Base-by-base conservation (phyloP, 1,140 invertebrate species). In the Bradynema listronoti region DNA sequence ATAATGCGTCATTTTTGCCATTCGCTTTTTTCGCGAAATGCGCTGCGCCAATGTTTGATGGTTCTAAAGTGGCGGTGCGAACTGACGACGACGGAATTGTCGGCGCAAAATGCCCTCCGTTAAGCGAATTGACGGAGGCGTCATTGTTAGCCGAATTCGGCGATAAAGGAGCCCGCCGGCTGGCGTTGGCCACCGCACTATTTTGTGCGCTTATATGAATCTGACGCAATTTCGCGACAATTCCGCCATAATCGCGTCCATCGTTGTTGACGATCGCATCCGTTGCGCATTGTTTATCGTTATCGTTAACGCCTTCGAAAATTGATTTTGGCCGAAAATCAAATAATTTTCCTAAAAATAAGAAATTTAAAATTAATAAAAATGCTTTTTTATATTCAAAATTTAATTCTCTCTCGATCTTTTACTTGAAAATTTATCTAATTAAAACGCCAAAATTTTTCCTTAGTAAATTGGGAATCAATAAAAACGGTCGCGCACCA, bases 201-300 rank as follows among this genome's bases (percentile, higher is more conserved):
- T 11, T 46, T 0, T 11, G 14, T 29, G 14, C 1, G 14, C n/a
- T 46, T 46, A 46, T 46, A 9, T 11, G 27, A 0, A 1, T 4
- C 32, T 46, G 9, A 4, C 2, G 3, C 0, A 46, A 11, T 11
- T 2, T 14, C 11, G 11, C 7, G 1, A 46, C 2, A 11, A 30
- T 30, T 58, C 41, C 1, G 22, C 14, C 39, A 16, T 25, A 19
- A 57, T 25, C 14, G 7, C 5, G 51, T 25, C 30, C 29, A 22
- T 22, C 54, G 32, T 56, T 56, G 22, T n/a, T 54, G 16, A 6
- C 22, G 14, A 39, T 50, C 25, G 25, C 54, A 7, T 46, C 45
- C 3, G 45, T 25, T 14, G 14, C 27, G 32, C 32, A 25, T 14
- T 2, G 32, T 9, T 7, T 9, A 7, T 9, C 3, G 3, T 9